Percentiles rank a stretch among this genome's conserved stretches.
Conservation (phyloP, 2,888 invertebrate species). For the Microdon myrmicae region DNA sequence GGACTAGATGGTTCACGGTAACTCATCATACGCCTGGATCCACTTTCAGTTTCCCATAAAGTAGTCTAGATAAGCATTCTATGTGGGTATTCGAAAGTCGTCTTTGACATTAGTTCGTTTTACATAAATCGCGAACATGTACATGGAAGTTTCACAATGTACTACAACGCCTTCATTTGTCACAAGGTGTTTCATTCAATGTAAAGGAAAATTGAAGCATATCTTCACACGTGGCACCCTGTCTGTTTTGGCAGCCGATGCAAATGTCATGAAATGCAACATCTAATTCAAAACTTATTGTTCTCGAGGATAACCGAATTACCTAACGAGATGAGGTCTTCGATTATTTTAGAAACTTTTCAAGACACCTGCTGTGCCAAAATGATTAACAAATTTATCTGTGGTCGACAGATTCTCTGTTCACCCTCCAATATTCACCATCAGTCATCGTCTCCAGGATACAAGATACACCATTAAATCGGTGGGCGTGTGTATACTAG, state of each 20-base stretch:
- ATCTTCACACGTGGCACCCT: slow-evolving; percentile 6
- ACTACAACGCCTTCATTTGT: too few relatives aligned
- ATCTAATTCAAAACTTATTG: slow-evolving; percentile 37
- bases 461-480: slow-evolving; percentile 18
- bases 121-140: too few relatives aligned
- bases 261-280: slow-evolving; percentile 19
- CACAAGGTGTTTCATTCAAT: too few relatives aligned
- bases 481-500: slow-evolving; percentile 3
- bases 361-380: slow-evolving; percentile 54
- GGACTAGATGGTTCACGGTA: too few relatives aligned
- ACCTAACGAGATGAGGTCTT: slow-evolving; percentile 6
- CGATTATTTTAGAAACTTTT: slow-evolving; percentile 43
- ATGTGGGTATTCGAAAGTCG: too few relatives aligned
- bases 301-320: slow-evolving; percentile 10
- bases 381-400: slow-evolving; percentile 57
- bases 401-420: slow-evolving; percentile 55
- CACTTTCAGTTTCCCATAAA: too few relatives aligned
- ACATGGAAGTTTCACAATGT: too few relatives aligned
- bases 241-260: slow-evolving; percentile 13
- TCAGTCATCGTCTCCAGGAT: slow-evolving; percentile 15
- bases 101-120: too few relatives aligned
- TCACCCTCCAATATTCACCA: slow-evolving; percentile 13
- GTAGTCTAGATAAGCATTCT: too few relatives aligned
- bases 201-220: too few relatives aligned
- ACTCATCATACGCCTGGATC: too few relatives aligned